Evolutionary conservation across 2,797 vertebrate genomes (phyloP).

Genomic region (Urosaurus nigricauda): DNA sequence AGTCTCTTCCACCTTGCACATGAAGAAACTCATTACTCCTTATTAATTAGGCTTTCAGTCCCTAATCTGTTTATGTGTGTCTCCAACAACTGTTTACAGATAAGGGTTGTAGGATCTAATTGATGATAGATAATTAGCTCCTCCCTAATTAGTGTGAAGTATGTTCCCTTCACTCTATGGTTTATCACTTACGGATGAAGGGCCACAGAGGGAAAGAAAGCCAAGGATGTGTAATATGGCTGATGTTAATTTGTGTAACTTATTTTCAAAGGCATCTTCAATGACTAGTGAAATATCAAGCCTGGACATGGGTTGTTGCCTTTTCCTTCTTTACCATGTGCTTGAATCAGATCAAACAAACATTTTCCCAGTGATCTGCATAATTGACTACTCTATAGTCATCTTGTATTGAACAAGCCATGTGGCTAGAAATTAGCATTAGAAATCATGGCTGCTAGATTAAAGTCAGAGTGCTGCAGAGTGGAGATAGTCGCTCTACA

Average conservation of each 20-base stretch:
- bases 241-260: conserved; percentile 77
- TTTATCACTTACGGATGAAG: conserved; percentile 74
- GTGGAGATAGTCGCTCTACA: not conserved
- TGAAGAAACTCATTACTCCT: conserved; percentile 75
- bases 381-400: conserved; percentile 31
- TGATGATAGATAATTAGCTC: conserved; percentile 76
- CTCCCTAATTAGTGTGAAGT: conserved; percentile 77
- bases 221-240: conserved; percentile 63
- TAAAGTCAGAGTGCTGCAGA: not conserved
- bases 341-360: conserved; percentile 58
- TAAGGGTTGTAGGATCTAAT: conserved; percentile 77
- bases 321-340: conserved; percentile 7
- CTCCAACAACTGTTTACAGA: conserved; percentile 78
- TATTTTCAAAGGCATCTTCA: conserved; percentile 76
- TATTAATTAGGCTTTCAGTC: conserved; percentile 79
- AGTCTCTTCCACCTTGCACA: conserved; percentile 55
- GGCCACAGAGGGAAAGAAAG: conserved; percentile 65
- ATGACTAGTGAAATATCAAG: conserved; percentile 70
- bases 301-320: conserved; percentile 35
- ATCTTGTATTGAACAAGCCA: not conserved
- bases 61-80: conserved; percentile 74
- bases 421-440: conserved; percentile 20
- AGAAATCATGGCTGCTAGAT: conserved; percentile 10
- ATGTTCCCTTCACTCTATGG: conserved; percentile 69
- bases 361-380: conserved; percentile 52